Evolutionary conservation across 2,888 invertebrate species (phyloP).

Genomic region (Standfussiana lucernea): DNA sequence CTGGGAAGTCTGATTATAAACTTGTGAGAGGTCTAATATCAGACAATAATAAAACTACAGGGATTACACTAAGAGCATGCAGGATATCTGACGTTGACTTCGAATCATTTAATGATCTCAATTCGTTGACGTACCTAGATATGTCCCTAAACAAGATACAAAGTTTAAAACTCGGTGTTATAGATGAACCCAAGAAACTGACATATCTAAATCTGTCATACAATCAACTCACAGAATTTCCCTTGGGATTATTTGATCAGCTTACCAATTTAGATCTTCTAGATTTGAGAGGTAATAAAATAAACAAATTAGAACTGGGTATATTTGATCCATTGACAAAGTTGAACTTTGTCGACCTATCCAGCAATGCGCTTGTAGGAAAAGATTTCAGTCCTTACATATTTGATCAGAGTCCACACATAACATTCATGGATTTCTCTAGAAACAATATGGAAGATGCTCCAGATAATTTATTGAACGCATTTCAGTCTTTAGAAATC

Average conservation of each 20-base stretch:
- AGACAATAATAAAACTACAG: constrained; percentile 70
- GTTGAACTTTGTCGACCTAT: constrained; percentile 72
- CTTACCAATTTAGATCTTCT: constrained; percentile 64
- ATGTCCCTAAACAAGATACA: constrained; percentile 70
- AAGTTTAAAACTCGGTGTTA: constrained; percentile 63
- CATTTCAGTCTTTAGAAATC: constrained; percentile 68
- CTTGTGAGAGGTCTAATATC: constrained; percentile 73
- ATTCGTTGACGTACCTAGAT: constrained; percentile 65
- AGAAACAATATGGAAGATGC: constrained; percentile 69
- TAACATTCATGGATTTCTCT: constrained; percentile 69
- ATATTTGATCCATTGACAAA: constrained; percentile 66
- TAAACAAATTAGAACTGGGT: constrained; percentile 64
- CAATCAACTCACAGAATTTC: constrained; percentile 66
- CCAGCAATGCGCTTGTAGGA: constrained; percentile 75
- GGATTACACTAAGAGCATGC: constrained; percentile 70
- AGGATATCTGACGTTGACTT: constrained; percentile 69
- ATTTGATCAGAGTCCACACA: constrained; percentile 62
- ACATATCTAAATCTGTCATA: constrained; percentile 67
- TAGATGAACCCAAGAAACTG: constrained; percentile 66
- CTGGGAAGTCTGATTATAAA: constrained; percentile 66
- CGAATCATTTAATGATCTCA: constrained; percentile 68
- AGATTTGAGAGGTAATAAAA: constrained; percentile 69
- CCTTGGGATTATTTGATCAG: constrained; percentile 67
- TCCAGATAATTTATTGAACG: constrained; percentile 69
- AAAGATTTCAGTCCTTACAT: constrained; percentile 69